Base-by-base conservation (phyloP, 2,888 invertebrate genomes). In the Synanthedon andrenaeformis region DNA sequence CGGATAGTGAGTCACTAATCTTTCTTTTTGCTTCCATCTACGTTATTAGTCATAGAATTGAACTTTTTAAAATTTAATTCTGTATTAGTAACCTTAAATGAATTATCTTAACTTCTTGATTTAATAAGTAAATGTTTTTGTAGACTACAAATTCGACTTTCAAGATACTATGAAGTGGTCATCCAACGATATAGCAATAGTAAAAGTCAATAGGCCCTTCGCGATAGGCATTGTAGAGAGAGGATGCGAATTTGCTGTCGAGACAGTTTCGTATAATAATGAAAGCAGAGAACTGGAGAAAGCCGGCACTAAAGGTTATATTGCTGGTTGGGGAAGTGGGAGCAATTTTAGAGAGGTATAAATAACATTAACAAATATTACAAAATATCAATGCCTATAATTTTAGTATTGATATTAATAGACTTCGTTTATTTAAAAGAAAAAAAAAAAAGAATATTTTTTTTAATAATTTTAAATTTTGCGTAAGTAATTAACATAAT, bases 131-230 rank as follows among this genome's bases (percentile, higher is more conserved):
- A 35, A 35, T 35, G 35, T 35, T 13, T 45, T 49, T n/a, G 19
- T 19, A 86, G 86, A 86, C 52, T 87, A 87, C 66, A 86, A 85
- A 60, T 87, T 86, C 58, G 86, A 86, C 64, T 86, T 86, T 67
- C 81, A 84, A 79, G 86, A 87, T 64, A 86, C 84, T 55, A 76
- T 83, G 54, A 86, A 85, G 59, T 87, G 86, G 86, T 84, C 86
- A 0, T 80, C 86, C 0, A 87, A 87, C 59, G 86, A 87, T 51
- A 87, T 87, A 49, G 86, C 86, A 0, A 79, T 87, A 41, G 82
- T 87, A 0, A 84, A 81, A 70, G 86, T 86, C 3, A 75, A 86
- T 54, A 82, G 67, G 53, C 74, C 82, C 0, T 86, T 87, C 61
- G 85, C 82, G 59, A 62, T 86, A 0, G 83, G 83, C 3, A 74